Evolutionary conservation across 2,113 vertebrate genomes (phyloP).

Genomic region (Odobenus rosmarus): DNA sequence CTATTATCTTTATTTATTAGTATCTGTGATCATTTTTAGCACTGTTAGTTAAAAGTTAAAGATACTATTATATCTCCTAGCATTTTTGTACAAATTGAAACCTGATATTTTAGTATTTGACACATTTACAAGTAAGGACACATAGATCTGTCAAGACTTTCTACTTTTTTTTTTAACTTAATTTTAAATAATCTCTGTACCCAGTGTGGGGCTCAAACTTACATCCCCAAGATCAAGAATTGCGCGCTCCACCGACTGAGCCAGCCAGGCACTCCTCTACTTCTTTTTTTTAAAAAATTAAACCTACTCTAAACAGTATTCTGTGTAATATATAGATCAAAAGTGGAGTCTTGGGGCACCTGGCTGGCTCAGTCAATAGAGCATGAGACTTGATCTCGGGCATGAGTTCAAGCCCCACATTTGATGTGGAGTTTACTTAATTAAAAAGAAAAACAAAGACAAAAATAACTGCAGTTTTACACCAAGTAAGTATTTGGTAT

Average conservation of each 20-base stretch:
- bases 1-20: conserved; percentile 32
- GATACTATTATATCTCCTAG: background rate
- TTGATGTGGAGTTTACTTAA: background rate
- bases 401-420: background rate
- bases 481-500: background rate
- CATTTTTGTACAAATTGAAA: conserved; percentile 31
- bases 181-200: background rate
- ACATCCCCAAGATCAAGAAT: background rate
- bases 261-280: background rate
- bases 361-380: background rate
- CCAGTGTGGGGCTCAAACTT: background rate
- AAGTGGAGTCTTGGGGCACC: background rate
- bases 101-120: conserved; percentile 36
- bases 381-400: background rate
- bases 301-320: background rate
- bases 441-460: background rate
- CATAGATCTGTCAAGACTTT: background rate
- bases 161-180: conserved; percentile 16
- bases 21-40: conserved; percentile 5
- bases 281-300: background rate
- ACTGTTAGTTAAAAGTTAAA: conserved; percentile 52
- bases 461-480: background rate
- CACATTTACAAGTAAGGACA: background rate
- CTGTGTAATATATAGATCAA: background rate
- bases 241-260: background rate